A percentile compares a stretch with the other conserved stretches of the same genome.
Evolutionary conservation across 2,797 vertebrate species (phyloP).

Genomic region (Cuculus canorus): DNA sequence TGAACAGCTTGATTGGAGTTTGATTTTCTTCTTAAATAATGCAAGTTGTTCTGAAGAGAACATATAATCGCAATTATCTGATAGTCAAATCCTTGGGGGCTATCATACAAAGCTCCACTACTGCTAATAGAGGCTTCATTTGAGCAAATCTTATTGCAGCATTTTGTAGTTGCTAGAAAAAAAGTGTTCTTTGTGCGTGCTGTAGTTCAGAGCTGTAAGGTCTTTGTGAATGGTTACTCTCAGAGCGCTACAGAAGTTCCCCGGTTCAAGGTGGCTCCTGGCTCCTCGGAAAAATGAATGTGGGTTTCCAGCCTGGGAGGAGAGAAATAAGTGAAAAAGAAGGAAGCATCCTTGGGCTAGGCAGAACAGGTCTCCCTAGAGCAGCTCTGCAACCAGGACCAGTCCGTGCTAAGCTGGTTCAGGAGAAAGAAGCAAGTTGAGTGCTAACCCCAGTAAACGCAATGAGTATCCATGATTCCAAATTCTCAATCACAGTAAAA

Average conservation of each 20-base stretch:
- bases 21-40: slow-evolving; percentile 56
- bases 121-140: not conserved
- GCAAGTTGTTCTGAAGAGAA: slow-evolving; percentile 40
- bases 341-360: slow-evolving; percentile 28
- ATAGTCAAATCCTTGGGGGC: not conserved
- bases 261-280: slow-evolving; percentile 57
- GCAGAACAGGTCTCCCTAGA: slow-evolving; percentile 17
- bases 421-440: slow-evolving; percentile 30
- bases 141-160: slow-evolving; percentile 40
- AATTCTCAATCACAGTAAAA: not conserved
- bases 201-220: slow-evolving; percentile 66
- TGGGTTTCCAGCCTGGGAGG: slow-evolving; percentile 61
- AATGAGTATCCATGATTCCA: not conserved
- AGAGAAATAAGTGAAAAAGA: slow-evolving; percentile 64
- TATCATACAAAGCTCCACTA: slow-evolving; percentile 4
- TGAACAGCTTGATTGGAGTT: slow-evolving; percentile 42
- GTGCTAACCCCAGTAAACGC: not conserved
- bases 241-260: slow-evolving; percentile 64
- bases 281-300: slow-evolving; percentile 63
- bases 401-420: not conserved
- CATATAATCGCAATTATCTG: not conserved
- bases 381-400: not conserved
- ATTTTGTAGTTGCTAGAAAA: slow-evolving; percentile 62
- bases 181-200: slow-evolving; percentile 60
- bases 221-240: slow-evolving; percentile 70